These are phyloP conservation scores for Mallotus villosus DNA, from an alignment of 2,797 vertebrate genomes.

Conservation along the genomic window DNA sequence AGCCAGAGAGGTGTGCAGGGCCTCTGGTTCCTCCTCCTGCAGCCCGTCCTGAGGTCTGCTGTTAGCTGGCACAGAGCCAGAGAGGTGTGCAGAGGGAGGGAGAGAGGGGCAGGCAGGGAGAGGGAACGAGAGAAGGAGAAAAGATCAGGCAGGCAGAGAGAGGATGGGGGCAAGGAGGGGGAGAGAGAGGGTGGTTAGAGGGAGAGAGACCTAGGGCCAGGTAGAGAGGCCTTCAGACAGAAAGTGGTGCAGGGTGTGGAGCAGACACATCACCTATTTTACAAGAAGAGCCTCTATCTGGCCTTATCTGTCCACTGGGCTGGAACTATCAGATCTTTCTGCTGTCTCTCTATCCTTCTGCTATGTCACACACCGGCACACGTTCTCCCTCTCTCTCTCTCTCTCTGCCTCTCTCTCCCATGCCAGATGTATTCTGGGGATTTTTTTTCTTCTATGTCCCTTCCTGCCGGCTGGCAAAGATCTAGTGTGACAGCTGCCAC, in stretches of 20 bases:
- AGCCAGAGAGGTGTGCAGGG: too few relatives aligned
- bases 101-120: too few relatives aligned
- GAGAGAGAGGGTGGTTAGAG: too few relatives aligned
- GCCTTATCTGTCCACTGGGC: slow-evolving; percentile 33
- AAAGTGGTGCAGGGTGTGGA: slow-evolving; percentile 16
- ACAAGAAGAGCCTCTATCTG: slow-evolving; percentile 36
- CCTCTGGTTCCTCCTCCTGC: too few relatives aligned
- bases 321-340: slow-evolving; percentile 27
- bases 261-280: too few relatives aligned
- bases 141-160: slow-evolving; percentile 2
- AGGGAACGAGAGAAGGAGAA: too few relatives aligned
- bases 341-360: slow-evolving; percentile 4
- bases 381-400: not conserved
- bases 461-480: slow-evolving; percentile 31
- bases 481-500: slow-evolving; percentile 61
- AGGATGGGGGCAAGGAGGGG: not conserved
- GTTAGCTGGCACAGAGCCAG: slow-evolving; percentile 4
- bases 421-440: slow-evolving; percentile 30
- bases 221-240: slow-evolving; percentile 24
- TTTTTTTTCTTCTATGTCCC: slow-evolving; percentile 33
- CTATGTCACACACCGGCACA: not conserved
- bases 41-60: too few relatives aligned
- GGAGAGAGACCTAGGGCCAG: too few relatives aligned
- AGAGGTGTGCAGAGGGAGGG: slow-evolving; percentile 19
- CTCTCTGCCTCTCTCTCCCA: not conserved